These are phyloP conservation scores for Ochlodes sylvanus DNA, from an alignment of 2,888 invertebrate species.

Conservation along the genomic window DNA sequence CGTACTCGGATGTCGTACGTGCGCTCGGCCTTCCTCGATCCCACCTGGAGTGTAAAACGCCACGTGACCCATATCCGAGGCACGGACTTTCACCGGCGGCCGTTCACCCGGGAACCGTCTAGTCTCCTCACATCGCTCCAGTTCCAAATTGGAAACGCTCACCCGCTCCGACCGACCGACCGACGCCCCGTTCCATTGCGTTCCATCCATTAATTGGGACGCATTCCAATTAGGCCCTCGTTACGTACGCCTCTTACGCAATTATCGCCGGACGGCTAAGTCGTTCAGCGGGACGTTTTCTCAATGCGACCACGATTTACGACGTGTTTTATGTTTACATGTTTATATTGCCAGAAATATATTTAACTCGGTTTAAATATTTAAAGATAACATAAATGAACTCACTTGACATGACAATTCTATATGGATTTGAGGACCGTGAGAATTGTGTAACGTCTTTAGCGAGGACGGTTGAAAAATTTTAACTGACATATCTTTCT, in stretches of 20 bases:
- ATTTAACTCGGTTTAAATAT: not conserved
- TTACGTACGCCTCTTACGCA: slow-evolving; percentile 73
- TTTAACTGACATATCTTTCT: no score
- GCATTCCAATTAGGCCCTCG: slow-evolving; percentile 82
- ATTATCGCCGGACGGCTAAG: slow-evolving; percentile 55
- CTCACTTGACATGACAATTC: no score
- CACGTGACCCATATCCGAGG: slow-evolving; percentile 79
- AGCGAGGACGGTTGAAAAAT: no score
- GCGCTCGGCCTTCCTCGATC: slow-evolving; percentile 3
- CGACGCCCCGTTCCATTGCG: slow-evolving; percentile 41
- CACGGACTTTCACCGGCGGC: slow-evolving; percentile 79
- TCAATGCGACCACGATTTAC: slow-evolving; percentile 12
- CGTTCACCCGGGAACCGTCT: slow-evolving; percentile 79
- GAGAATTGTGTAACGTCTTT: no score
- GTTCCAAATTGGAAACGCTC: slow-evolving; percentile 73
- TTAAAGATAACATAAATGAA: no score
- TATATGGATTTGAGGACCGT: no score
- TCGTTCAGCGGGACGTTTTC: slow-evolving; percentile 23
- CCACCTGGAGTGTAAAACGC: slow-evolving; percentile 79
- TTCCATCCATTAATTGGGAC: slow-evolving; percentile 75
- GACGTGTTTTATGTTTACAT: not conserved
- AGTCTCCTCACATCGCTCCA: slow-evolving; percentile 67
- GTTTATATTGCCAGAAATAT: not conserved
- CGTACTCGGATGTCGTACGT: slow-evolving; percentile 7
- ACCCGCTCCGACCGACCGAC: slow-evolving; percentile 44